Percentiles rank a stretch among this genome's conserved stretches.
These are phyloP conservation scores for Bimastos eiseni DNA, from an alignment of 2,888 invertebrate species.

Conservation along the genomic window DNA sequence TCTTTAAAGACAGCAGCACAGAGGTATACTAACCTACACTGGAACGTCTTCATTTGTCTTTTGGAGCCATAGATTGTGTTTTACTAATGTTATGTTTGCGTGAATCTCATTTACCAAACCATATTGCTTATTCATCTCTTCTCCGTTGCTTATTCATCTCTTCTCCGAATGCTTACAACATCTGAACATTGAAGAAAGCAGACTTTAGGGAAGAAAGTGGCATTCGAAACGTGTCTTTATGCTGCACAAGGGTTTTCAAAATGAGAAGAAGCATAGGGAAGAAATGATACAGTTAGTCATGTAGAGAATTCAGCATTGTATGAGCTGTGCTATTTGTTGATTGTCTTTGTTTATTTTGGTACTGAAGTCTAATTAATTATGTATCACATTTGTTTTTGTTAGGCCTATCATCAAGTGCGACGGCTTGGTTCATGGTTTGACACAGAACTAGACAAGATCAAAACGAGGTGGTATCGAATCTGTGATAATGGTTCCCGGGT, in stretches of 20 bases:
- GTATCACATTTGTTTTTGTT: not conserved
- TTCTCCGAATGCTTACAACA: too few relatives aligned
- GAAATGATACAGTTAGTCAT: not conserved
- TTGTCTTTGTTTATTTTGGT: too few relatives aligned
- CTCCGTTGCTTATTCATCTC: too few relatives aligned
- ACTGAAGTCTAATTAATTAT: too few relatives aligned
- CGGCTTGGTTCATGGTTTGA: slow-evolving; percentile 39
- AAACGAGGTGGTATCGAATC: slow-evolving; percentile 19
- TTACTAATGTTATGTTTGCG: not conserved
- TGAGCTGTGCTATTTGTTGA: not conserved
- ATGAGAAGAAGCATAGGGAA: not conserved
- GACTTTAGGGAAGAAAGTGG: too few relatives aligned
- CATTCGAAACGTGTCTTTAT: too few relatives aligned
- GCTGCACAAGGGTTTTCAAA: too few relatives aligned
- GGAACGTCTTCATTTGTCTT: not conserved
- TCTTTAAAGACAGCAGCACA: slow-evolving; percentile 37
- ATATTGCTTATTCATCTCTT: too few relatives aligned
- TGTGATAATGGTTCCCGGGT: slow-evolving; percentile 7
- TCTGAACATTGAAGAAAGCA: too few relatives aligned
- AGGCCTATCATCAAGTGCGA: slow-evolving; percentile 29
- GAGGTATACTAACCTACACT: slow-evolving; percentile 27
- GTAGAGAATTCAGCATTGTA: not conserved
- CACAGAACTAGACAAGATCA: slow-evolving; percentile 31
- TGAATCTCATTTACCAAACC: too few relatives aligned
- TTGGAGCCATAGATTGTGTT: not conserved